A percentile compares a stretch with the other conserved stretches of the same genome.
Conservation (phyloP, 2,113 vertebrate genomes). For the Gobiocypris rarus region DNA sequence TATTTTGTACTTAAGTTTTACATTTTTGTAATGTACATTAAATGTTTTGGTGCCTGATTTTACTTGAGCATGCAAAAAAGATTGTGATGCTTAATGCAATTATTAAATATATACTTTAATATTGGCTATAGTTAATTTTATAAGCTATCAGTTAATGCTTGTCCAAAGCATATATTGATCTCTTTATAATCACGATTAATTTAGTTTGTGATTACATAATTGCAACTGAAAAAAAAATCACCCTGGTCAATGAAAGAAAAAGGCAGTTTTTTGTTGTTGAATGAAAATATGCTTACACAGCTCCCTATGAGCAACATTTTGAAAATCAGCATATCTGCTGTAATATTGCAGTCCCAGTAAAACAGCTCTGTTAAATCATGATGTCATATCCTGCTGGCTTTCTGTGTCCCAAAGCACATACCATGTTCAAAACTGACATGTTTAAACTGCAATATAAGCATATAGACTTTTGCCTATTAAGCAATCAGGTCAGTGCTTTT, state of each 20-base stretch:
- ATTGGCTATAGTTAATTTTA: too few species aligned
- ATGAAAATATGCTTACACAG: background rate
- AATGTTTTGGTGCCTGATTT: background rate
- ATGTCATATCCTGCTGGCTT: slow-evolving; percentile 7
- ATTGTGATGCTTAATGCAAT: too few species aligned
- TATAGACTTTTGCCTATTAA: background rate
- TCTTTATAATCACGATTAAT: too few species aligned
- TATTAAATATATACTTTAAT: too few species aligned
- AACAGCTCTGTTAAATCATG: slow-evolving; percentile 8
- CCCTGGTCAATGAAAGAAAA: background rate
- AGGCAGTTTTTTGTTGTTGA: background rate
- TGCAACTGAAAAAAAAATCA: background rate
- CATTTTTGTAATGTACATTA: background rate
- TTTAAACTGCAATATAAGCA: background rate
- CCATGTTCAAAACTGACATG: background rate
- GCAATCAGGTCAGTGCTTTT: background rate
- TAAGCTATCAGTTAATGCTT: too few species aligned
- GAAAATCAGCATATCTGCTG: slow-evolving; percentile 23
- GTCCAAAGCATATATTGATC: too few species aligned
- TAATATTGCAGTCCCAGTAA: background rate
- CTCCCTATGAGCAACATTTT: background rate
- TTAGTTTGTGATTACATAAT: too few species aligned
- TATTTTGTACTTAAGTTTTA: too few species aligned
- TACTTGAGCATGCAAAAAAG: background rate
- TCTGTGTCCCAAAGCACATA: background rate